Base-by-base conservation (phyloP, 2,797 vertebrate species). In the Gallinago stenura region DNA sequence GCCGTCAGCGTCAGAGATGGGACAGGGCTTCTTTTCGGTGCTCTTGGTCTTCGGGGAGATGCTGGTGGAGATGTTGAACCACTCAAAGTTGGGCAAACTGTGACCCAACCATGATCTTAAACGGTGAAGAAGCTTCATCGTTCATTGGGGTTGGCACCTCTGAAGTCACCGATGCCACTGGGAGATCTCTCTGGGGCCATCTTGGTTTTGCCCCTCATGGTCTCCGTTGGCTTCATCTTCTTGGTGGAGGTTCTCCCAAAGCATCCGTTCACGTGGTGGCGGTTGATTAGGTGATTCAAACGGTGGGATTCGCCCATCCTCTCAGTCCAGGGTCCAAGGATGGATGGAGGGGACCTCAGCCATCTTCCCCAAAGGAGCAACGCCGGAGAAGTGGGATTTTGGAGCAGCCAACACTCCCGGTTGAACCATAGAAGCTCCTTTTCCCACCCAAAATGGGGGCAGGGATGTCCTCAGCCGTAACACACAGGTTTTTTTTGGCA, bases 181-280 rank as follows among this genome's bases (percentile, higher is more conserved):
- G 37, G 60, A 13, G 60, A 28, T 61, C 60, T 26, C 17, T 19
- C 18, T 28, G 37, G 37, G 58, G 26, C 15, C 24, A 20, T 41
- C 18, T 5, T 30, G 37, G 60, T 16, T 18, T 37, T 12, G 58
- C 16, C 1, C 4, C 37, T 62, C 37, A 20, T 30, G 58, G 28
- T 78, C 45, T 79, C 54, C 2, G 0, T 53, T 54, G 46, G 39
- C 39, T 66, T 72, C 4, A 0, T 50, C 41, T 22, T 70, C 79
- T 50, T 28, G 22, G 22, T 20, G 60, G 41, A 45, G 54, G 18
- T 15, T 54, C n/a, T 56, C 33, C 69, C 41, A 60, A 28, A 50
- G 54, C 25, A 11, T 12, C 45, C 3, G 0, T 24, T 51, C 10
- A 2, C 28, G 0, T 2, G 1, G 12, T 37, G 1, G 7, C 2